A percentile compares a stretch with the other conserved stretches of the same genome.
Evolutionary conservation across 2,888 invertebrate genomes (phyloP).

Genomic region (Brachyopa scutellaris): DNA sequence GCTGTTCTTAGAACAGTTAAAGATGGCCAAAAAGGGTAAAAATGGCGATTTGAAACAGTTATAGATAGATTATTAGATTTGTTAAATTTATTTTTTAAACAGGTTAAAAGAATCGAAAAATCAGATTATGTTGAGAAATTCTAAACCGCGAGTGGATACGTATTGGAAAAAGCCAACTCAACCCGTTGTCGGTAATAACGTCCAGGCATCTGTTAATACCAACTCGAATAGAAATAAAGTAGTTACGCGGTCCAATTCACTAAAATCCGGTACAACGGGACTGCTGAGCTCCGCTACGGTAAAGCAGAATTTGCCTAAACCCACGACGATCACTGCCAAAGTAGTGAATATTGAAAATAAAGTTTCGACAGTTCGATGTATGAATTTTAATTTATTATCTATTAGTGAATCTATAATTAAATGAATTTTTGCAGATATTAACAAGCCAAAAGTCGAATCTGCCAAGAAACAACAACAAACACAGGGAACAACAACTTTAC

Average conservation of each 20-base stretch:
- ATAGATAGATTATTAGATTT: neutral
- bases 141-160: slow-evolving; percentile 80
- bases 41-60: slow-evolving; percentile 70
- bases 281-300: slow-evolving; percentile 51
- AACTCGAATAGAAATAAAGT: slow-evolving; percentile 50
- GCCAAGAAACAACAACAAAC: slow-evolving; percentile 31
- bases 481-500: slow-evolving; percentile 73
- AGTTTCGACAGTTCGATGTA: slow-evolving; percentile 74
- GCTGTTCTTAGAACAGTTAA: slow-evolving; percentile 78
- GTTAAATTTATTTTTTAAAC: neutral
- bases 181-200: slow-evolving; percentile 21
- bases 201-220: slow-evolving; percentile 48
- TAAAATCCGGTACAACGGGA: slow-evolving; percentile 73
- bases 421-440: slow-evolving; percentile 65
- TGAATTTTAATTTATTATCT: slow-evolving; percentile 21
- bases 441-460: slow-evolving; percentile 53
- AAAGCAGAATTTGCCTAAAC: slow-evolving; percentile 62
- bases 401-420: slow-evolving; percentile 52
- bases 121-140: slow-evolving; percentile 77
- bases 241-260: slow-evolving; percentile 77
- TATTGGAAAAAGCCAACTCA: slow-evolving; percentile 78
- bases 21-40: slow-evolving; percentile 79
- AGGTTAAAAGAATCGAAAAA: slow-evolving; percentile 77
- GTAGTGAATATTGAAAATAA: slow-evolving; percentile 75
- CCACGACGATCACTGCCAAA: slow-evolving; percentile 77